phyloP scores from a whole-genome alignment of 1,140 invertebrate genomes.

The Hetaerina americana region DNA sequence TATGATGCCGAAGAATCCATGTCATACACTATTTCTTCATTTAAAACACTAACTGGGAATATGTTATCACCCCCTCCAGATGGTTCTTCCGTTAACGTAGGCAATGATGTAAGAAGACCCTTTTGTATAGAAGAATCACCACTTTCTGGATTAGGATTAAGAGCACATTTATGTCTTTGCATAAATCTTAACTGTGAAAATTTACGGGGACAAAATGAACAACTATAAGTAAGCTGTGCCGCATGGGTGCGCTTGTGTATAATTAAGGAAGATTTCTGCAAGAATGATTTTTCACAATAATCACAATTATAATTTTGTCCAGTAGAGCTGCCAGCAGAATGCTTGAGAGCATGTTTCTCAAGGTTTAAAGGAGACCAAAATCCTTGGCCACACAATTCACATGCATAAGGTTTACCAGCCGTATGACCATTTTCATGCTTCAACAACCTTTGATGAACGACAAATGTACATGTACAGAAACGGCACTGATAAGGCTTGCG shows the following conservation, averaged over 20 bases:
- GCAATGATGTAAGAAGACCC: not conserved
- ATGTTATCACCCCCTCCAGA: not conserved
- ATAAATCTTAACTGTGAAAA: not conserved
- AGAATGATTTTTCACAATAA: not conserved
- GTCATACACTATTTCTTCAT: not conserved
- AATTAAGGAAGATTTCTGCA: not conserved
- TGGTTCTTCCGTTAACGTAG: not conserved
- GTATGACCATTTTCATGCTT: not conserved
- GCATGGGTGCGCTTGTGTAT: not conserved
- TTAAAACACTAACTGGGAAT: not conserved
- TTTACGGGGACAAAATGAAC: not conserved
- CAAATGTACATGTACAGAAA: conserved; percentile 24
- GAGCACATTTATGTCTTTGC: not conserved
- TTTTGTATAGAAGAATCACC: not conserved
- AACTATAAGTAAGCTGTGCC: not conserved
- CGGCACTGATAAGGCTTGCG: conserved; percentile 39
- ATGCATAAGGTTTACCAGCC: not conserved
- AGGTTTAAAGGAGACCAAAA: not conserved
- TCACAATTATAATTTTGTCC: not conserved
- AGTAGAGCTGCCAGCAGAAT: not conserved
- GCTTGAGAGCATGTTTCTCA: not conserved
- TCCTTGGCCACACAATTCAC: not conserved
- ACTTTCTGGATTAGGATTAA: not conserved
- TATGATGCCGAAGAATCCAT: not conserved
- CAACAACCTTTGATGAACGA: not conserved